Conservation (phyloP, 2,113 vertebrate genomes). For the Dipodomys merriami region DNA sequence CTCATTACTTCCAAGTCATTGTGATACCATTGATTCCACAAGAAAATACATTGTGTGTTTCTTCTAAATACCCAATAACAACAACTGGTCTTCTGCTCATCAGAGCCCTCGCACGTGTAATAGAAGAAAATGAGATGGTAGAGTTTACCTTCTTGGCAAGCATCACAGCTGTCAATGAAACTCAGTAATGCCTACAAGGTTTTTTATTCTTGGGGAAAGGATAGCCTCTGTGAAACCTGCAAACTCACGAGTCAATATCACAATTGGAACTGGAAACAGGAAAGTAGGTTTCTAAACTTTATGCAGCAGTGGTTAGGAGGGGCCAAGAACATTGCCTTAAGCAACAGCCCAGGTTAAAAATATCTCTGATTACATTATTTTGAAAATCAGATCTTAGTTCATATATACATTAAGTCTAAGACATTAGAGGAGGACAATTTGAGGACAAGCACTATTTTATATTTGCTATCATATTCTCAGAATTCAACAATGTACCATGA, state of each 20-base stretch:
- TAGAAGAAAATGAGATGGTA: neutral
- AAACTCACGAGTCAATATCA: neutral
- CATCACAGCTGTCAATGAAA: neutral
- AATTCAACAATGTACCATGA: neutral
- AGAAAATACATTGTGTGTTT: neutral
- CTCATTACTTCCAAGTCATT: neutral
- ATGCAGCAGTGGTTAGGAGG: neutral
- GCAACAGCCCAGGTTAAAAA: neutral
- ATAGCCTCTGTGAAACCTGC: neutral
- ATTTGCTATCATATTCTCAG: neutral
- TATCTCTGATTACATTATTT: neutral
- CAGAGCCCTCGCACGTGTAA: neutral
- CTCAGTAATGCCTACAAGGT: neutral
- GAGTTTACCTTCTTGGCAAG: neutral
- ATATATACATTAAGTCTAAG: neutral
- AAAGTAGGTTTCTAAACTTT: neutral
- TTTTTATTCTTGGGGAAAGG: constrained; percentile 11
- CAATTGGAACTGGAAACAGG: neutral
- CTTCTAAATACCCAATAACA: neutral
- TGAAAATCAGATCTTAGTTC: constrained; percentile 4
- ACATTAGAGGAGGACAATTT: neutral
- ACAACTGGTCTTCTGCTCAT: neutral
- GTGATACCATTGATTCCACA: neutral
- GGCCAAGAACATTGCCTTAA: neutral
- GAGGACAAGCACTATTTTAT: neutral